Percentiles rank a stretch among this genome's conserved stretches.
phyloP scores from a whole-genome alignment of 2,888 invertebrate genomes.

The Liopterus haemorrhoidalis region DNA sequence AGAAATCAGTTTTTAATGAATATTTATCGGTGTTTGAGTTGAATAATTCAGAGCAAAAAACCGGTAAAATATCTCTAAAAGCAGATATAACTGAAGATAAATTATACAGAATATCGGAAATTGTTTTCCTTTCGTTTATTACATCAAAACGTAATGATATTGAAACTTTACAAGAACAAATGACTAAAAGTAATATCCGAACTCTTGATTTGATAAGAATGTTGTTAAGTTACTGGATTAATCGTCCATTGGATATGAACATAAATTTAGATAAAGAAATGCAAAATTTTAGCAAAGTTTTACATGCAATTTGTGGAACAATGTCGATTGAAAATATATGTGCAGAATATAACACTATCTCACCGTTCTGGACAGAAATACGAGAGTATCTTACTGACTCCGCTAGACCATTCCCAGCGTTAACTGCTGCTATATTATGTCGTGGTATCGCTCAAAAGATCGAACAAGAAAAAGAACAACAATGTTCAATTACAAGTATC shows the following conservation, averaged over 20 bases:
- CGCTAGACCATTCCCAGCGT: slow-evolving; percentile 67
- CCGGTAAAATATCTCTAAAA: slow-evolving; percentile 44
- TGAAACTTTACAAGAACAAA: slow-evolving; percentile 33
- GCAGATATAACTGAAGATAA: slow-evolving; percentile 42
- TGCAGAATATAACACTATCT: slow-evolving; percentile 63
- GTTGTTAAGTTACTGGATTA: slow-evolving; percentile 66
- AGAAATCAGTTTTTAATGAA: slow-evolving; percentile 49
- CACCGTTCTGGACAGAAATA: slow-evolving; percentile 77
- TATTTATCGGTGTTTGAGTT: slow-evolving; percentile 52
- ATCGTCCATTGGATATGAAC: slow-evolving; percentile 50
- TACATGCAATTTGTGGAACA: slow-evolving; percentile 60
- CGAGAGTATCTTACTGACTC: slow-evolving; percentile 68
- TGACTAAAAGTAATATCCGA: slow-evolving; percentile 46
- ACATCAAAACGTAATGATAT: slow-evolving; percentile 32
- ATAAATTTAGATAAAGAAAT: slow-evolving; percentile 54
- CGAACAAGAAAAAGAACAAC: slow-evolving; percentile 45
- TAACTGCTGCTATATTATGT: slow-evolving; percentile 78
- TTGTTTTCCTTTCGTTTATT: slow-evolving; percentile 40
- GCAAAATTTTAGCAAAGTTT: slow-evolving; percentile 59
- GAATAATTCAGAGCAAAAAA: slow-evolving; percentile 23
- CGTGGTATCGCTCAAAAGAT: slow-evolving; percentile 61
- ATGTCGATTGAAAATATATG: slow-evolving; percentile 54
- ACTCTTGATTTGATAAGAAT: slow-evolving; percentile 65
- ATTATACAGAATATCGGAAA: slow-evolving; percentile 43
- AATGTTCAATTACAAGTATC: slow-evolving; percentile 34